Evolutionary conservation across 2,888 invertebrate genomes (phyloP).

Genomic region (Escarpia spicata): DNA sequence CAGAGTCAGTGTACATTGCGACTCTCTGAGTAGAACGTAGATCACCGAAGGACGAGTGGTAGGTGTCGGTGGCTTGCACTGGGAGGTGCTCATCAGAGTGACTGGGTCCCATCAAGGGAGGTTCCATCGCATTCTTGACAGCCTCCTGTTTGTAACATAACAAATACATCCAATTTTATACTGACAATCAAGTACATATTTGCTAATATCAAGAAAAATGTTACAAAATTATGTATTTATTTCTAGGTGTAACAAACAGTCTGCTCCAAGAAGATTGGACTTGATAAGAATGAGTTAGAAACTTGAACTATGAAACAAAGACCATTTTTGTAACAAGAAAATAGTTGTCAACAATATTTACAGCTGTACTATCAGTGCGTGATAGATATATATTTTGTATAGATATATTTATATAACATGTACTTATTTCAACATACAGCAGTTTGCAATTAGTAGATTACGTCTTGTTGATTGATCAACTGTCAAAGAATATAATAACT

Average conservation of each 20-base stretch:
- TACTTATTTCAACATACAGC: background rate
- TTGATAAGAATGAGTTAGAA: no score
- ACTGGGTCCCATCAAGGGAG: background rate
- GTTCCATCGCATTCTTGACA: constrained; percentile 33
- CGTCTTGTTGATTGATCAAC: background rate
- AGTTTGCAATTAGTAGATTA: background rate
- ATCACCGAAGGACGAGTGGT: background rate
- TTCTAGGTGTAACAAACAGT: no score
- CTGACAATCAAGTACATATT: background rate
- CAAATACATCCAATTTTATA: constrained; percentile 14
- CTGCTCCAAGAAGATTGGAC: no score
- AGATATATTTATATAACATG: background rate
- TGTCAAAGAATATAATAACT: background rate
- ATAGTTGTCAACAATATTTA: background rate
- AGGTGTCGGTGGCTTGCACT: constrained; percentile 42
- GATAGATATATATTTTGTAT: background rate
- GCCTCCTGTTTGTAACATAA: constrained; percentile 31
- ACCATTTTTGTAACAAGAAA: background rate
- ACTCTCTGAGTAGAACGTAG: background rate
- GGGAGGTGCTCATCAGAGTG: constrained; percentile 51
- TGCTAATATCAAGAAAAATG: background rate
- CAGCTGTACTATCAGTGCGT: background rate
- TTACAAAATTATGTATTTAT: no score
- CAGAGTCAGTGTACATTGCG: constrained; percentile 13
- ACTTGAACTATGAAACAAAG: no score